Evolutionary conservation across 2,113 vertebrate species (phyloP).

Genomic region (Rousettus leschenaultii): DNA sequence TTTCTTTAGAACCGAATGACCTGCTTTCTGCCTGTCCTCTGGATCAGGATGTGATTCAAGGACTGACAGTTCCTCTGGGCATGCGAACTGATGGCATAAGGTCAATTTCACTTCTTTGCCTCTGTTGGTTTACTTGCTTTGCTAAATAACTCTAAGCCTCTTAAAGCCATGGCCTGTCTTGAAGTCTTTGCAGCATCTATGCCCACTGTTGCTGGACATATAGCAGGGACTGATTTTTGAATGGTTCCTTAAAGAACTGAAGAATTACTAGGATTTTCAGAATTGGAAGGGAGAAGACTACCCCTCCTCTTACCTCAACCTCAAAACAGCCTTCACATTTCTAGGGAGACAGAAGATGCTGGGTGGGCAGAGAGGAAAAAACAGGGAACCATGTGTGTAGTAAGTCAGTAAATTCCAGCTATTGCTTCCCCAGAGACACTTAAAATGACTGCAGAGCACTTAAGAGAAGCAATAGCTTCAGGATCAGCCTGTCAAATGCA

Average conservation of each 20-base stretch:
- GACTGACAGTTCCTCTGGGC: background rate
- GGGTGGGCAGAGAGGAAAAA: background rate
- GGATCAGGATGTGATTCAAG: background rate
- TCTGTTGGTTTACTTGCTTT: background rate
- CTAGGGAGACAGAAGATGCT: background rate
- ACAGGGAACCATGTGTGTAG: accelerated
- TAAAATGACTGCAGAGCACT: too few species aligned
- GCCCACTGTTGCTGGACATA: background rate
- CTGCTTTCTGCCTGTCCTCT: background rate
- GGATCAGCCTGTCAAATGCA: background rate
- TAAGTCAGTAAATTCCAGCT: background rate
- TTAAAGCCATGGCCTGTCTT: background rate
- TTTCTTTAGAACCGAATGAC: background rate
- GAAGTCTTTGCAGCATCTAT: too few species aligned
- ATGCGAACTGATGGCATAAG: background rate
- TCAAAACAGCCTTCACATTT: background rate
- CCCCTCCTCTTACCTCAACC: background rate
- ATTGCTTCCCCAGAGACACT: too few species aligned
- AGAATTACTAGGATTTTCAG: background rate
- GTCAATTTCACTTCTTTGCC: too few species aligned
- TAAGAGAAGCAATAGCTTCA: background rate
- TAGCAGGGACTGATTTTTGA: background rate
- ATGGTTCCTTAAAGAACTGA: background rate
- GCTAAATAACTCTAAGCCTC: background rate
- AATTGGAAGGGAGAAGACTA: background rate